phyloP scores from a whole-genome alignment of 2,797 vertebrate genomes.

The Somateria mollissima region DNA sequence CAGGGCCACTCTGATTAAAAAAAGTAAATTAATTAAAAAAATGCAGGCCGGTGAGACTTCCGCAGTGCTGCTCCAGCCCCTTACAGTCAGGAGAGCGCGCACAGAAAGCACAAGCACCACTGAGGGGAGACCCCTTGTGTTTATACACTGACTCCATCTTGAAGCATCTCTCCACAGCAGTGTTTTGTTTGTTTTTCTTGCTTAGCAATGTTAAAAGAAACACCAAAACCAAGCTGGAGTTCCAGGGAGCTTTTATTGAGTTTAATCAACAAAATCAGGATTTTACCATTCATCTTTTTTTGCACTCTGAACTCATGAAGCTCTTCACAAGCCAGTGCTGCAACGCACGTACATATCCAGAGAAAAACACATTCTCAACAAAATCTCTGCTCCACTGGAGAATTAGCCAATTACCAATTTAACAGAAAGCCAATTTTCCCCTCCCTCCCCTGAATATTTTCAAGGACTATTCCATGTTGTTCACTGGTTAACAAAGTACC shows the following conservation, averaged over 20 bases:
- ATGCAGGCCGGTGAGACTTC: neutral
- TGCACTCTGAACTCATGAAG: slow-evolving; percentile 48
- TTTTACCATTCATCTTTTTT: slow-evolving; percentile 71
- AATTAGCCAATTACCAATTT: slow-evolving; percentile 75
- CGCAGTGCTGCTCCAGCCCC: neutral
- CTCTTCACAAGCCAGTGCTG: slow-evolving; percentile 49
- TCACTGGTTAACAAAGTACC: slow-evolving; percentile 70
- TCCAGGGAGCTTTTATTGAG: slow-evolving; percentile 99
- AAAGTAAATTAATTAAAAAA: too few species aligned
- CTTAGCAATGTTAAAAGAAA: neutral
- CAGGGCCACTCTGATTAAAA: too few species aligned
- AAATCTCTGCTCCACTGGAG: slow-evolving; percentile 77
- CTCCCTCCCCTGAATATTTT: slow-evolving; percentile 61
- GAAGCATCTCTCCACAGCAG: neutral
- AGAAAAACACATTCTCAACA: slow-evolving; percentile 68
- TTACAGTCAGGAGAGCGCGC: accelerated
- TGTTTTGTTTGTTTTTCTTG: neutral
- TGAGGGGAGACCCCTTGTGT: accelerated
- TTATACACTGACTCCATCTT: neutral
- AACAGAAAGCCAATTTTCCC: slow-evolving; percentile 76
- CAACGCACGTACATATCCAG: slow-evolving; percentile 26
- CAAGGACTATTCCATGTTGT: slow-evolving; percentile 66
- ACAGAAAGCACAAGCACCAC: accelerated
- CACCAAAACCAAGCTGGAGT: slow-evolving; percentile 63
- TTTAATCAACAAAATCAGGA: slow-evolving; percentile 82